A percentile compares a stretch with the other conserved stretches of the same genome.
phyloP scores from a whole-genome alignment of 2,888 invertebrate species.

The Scaeva pyrastri region DNA sequence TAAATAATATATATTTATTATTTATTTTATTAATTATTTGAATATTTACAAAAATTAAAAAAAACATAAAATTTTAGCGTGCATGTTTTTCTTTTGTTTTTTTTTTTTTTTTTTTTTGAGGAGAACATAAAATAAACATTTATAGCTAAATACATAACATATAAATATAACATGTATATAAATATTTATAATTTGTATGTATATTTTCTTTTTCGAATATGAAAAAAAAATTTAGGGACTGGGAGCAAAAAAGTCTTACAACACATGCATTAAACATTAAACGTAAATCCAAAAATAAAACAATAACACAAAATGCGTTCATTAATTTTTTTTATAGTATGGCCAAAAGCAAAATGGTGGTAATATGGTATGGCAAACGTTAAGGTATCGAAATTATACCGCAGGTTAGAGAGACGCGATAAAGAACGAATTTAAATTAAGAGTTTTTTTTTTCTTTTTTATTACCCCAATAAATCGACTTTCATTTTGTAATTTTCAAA shows the following conservation, averaged over 20 bases:
- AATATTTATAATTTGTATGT: conserved; percentile 63
- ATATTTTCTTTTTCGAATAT: conserved; percentile 52
- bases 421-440: conserved; percentile 58
- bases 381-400: not conserved
- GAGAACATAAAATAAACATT: conserved; percentile 74
- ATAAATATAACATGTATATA: conserved; percentile 72
- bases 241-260: conserved; percentile 63
- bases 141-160: conserved; percentile 71
- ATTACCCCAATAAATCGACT: conserved; percentile 64
- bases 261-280: conserved; percentile 69
- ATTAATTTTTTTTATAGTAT: conserved; percentile 40
- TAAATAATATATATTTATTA: conserved; percentile 23
- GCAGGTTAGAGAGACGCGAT: conserved; percentile 1
- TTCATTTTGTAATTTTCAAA: conserved; percentile 48
- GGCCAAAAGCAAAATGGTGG: conserved; percentile 49
- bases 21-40: not conserved
- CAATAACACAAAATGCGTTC: conserved; percentile 73
- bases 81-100: conserved; percentile 31
- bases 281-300: conserved; percentile 67
- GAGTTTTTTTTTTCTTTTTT: conserved; percentile 50
- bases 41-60: conserved; percentile 46
- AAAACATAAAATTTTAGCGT: conserved; percentile 35
- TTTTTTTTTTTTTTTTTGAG: conserved; percentile 46
- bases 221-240: conserved; percentile 45
- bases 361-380: not conserved